A percentile compares a stretch with the other conserved stretches of the same genome.
These are phyloP conservation scores for Drosophila arawakana DNA, from an alignment of 1,140 invertebrate genomes.

Conservation along the genomic window DNA sequence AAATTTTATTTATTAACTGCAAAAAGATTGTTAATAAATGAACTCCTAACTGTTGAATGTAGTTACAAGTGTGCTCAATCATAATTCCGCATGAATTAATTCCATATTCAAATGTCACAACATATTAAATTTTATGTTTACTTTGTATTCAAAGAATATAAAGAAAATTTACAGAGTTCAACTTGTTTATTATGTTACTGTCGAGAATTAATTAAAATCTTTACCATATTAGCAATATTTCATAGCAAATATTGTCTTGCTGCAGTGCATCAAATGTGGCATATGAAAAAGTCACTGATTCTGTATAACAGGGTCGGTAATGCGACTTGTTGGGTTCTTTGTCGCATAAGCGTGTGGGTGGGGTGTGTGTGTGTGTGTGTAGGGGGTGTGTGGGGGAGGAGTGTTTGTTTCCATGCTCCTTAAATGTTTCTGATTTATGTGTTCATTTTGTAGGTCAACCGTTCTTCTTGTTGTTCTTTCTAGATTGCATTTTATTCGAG, in stretches of 20 bases:
- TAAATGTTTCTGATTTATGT: constrained; percentile 41
- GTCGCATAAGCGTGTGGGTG: constrained; percentile 1
- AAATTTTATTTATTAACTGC: too few species aligned
- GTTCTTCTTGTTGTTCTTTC: constrained; percentile 5
- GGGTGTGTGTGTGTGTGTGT: too few species aligned
- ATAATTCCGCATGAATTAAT: neutral
- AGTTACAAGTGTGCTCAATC: neutral
- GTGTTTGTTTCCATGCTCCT: neutral
- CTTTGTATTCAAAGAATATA: neutral
- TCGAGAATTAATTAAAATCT: too few species aligned
- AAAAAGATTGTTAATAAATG: neutral
- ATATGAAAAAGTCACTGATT: neutral
- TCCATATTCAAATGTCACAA: neutral
- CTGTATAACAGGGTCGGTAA: neutral
- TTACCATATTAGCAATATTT: neutral
- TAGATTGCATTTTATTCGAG: constrained; percentile 29
- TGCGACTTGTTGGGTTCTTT: neutral
- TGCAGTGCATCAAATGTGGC: neutral
- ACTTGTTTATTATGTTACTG: too few species aligned
- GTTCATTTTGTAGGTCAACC: constrained; percentile 24
- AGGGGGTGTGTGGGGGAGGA: too few species aligned
- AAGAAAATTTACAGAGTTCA: neutral
- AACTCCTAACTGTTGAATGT: neutral
- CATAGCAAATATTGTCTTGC: neutral
- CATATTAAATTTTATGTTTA: neutral